These are phyloP conservation scores for Malaclemys terrapin DNA, from an alignment of 2,113 vertebrate genomes.

Conservation along the genomic window DNA sequence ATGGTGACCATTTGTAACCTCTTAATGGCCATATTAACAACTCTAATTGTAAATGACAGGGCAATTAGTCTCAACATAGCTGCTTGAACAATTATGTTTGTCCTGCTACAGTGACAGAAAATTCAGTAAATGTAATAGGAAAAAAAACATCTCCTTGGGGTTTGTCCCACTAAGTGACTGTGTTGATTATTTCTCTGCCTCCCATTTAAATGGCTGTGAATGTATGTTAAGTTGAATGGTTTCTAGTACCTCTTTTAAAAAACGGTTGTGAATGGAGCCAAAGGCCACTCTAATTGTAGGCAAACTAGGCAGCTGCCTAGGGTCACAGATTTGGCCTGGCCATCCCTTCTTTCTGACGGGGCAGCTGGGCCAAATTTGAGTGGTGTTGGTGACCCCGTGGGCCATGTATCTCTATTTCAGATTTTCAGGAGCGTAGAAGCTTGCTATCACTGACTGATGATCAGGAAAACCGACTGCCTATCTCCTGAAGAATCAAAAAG, in stretches of 20 bases:
- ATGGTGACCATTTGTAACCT: not conserved
- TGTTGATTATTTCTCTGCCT: not conserved
- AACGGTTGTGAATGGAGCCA: not conserved
- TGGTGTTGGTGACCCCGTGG: not conserved
- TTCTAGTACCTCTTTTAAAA: not conserved
- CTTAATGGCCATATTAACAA: slow-evolving; percentile 42
- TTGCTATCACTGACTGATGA: not conserved
- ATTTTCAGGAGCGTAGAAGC: not conserved
- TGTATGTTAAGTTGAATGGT: not conserved
- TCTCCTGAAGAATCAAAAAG: not conserved
- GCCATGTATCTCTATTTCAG: not conserved
- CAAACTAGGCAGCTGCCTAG: not conserved
- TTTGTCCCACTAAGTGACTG: slow-evolving; percentile 6
- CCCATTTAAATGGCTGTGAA: not conserved
- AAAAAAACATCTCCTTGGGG: not conserved
- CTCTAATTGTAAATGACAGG: slow-evolving; percentile 50
- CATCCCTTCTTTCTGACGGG: not conserved
- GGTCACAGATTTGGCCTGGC: not conserved
- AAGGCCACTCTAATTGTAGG: not conserved
- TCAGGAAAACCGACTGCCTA: not conserved
- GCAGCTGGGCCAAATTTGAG: not conserved
- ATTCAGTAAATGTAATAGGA: slow-evolving; percentile 27
- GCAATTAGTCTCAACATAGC: slow-evolving; percentile 48
- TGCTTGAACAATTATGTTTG: slow-evolving; percentile 34
- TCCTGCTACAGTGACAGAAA: slow-evolving; percentile 43